These are phyloP conservation scores for Arrhopalites spinosus DNA, from an alignment of 2,888 invertebrate species.

Conservation along the genomic window DNA sequence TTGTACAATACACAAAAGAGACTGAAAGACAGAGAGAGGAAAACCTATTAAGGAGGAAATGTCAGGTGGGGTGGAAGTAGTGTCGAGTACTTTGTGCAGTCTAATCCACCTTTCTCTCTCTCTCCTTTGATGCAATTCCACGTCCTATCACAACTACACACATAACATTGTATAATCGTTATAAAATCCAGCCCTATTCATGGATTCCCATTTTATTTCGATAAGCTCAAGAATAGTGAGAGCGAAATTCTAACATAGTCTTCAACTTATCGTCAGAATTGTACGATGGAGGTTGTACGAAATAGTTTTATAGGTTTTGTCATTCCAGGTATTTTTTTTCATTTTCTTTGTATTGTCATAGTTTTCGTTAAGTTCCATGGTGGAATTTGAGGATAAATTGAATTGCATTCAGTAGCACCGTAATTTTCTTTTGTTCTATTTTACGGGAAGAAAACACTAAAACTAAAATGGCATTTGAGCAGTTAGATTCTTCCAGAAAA, in stretches of 20 bases:
- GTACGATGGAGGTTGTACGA: too few species aligned
- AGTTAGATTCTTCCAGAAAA: constrained; percentile 21
- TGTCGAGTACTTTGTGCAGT: background rate
- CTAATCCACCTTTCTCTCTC: background rate
- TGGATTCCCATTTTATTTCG: too few species aligned
- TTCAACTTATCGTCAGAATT: too few species aligned
- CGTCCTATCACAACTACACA: background rate
- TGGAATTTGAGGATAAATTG: constrained; percentile 14
- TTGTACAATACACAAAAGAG: background rate
- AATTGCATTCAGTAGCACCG: constrained; percentile 22
- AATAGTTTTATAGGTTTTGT: too few species aligned
- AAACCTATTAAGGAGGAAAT: constrained; percentile 29
- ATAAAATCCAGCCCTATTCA: too few species aligned
- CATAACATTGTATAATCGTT: too few species aligned
- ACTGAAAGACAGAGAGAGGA: too few species aligned
- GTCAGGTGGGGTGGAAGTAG: constrained; percentile 15
- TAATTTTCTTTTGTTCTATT: constrained; percentile 32
- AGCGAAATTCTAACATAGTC: too few species aligned
- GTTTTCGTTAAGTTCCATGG: background rate
- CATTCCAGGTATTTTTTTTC: background rate
- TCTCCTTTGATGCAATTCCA: constrained; percentile 1
- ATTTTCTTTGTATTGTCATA: background rate
- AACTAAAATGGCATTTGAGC: constrained; percentile 28
- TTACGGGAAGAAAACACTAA: constrained; percentile 24
- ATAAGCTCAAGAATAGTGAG: too few species aligned